Evolutionary conservation across 2,113 vertebrate species (phyloP).

Genomic region (Oreocharis arfaki): DNA sequence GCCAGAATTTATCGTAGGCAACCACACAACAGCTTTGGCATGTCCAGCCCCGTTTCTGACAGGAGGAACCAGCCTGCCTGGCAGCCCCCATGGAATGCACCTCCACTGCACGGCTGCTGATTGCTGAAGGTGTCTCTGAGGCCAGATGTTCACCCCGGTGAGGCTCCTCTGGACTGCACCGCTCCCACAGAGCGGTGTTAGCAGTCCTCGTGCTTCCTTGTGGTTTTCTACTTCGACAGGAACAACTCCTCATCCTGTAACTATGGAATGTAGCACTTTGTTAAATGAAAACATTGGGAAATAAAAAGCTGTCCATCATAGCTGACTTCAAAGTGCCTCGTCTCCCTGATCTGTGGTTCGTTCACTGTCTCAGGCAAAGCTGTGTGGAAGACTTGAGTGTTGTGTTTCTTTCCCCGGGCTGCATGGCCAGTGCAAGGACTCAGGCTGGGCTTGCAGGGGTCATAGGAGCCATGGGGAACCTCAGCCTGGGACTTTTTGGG

Average conservation of each 20-base stretch:
- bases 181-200: not conserved
- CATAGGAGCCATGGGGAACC: rapidly evolving
- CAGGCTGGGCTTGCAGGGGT: not conserved
- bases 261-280: constrained; percentile 49
- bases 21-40: not conserved
- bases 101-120: not conserved
- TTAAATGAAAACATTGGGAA: constrained; percentile 43
- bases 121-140: not conserved
- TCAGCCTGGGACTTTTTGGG: not conserved
- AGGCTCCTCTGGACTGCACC: not conserved
- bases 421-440: not conserved
- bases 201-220: not conserved
- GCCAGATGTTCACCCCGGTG: not conserved
- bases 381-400: not conserved
- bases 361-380: not conserved
- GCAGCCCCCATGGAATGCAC: not conserved
- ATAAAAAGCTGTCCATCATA: constrained; percentile 40
- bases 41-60: not conserved
- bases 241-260: constrained; percentile 14
- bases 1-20: not conserved
- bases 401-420: not conserved
- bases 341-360: not conserved
- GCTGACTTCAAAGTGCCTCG: not conserved
- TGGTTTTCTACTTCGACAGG: not conserved
- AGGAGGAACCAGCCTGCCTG: not conserved